Percentiles rank a stretch among this genome's conserved stretches.
Conservation (phyloP, 2,888 invertebrate species). For the Mythimna loreyi region DNA sequence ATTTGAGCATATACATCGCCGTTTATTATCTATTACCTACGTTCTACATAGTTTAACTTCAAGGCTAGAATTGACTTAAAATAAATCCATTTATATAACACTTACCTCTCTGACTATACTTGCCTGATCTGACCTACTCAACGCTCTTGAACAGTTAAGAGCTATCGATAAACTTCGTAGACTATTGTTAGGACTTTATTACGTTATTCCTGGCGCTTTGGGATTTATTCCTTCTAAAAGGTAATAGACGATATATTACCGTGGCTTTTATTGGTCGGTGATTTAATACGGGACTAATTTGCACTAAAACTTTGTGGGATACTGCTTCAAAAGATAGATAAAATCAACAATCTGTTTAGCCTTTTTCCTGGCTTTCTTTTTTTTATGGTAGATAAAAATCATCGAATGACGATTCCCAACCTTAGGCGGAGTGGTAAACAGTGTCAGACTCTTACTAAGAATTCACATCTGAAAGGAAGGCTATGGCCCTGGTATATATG, state of each 20-base stretch:
- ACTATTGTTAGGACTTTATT: slow-evolving; percentile 29
- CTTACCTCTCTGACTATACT: slow-evolving; percentile 15
- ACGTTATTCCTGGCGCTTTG: slow-evolving; percentile 15
- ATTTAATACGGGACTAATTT: not conserved
- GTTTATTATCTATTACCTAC: too few relatives aligned
- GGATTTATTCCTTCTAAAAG: slow-evolving; percentile 13
- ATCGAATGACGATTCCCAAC: too few relatives aligned
- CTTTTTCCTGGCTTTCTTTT: not conserved
- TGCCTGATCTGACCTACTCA: slow-evolving; percentile 34
- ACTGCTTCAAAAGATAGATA: too few relatives aligned
- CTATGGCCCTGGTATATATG: too few relatives aligned
- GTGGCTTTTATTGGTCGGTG: slow-evolving; percentile 5
- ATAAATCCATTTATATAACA: not conserved
- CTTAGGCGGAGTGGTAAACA: too few relatives aligned
- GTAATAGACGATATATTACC: slow-evolving; percentile 7
- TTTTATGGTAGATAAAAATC: too few relatives aligned
- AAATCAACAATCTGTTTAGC: too few relatives aligned
- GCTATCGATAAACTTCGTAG: slow-evolving; percentile 41
- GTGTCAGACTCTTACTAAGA: too few relatives aligned
- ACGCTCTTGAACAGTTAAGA: slow-evolving; percentile 25
- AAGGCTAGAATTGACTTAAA: too few relatives aligned
- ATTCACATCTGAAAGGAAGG: too few relatives aligned
- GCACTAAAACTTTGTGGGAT: not conserved
- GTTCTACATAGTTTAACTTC: too few relatives aligned
- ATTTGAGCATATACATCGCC: too few relatives aligned